Percentiles rank a stretch among this genome's conserved stretches.
phyloP scores from a whole-genome alignment of 2,888 invertebrate species.

The Junonia oenone region DNA sequence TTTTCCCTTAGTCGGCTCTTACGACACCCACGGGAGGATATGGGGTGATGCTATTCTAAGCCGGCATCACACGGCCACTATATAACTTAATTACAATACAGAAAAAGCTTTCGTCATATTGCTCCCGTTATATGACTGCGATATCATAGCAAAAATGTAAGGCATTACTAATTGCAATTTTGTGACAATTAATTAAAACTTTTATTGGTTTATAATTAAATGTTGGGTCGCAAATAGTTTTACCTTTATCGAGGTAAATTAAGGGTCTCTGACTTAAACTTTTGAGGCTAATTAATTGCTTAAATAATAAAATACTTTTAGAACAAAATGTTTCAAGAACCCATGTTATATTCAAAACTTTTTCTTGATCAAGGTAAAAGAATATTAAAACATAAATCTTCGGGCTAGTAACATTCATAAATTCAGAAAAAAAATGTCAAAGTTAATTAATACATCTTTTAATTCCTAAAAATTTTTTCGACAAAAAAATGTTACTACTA shows the following conservation, averaged over 20 bases:
- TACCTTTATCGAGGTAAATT: no score
- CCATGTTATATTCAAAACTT: neutral
- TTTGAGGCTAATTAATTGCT: neutral
- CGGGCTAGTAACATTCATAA: neutral
- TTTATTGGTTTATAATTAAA: neutral
- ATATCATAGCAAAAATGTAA: no score
- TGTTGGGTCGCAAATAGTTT: no score
- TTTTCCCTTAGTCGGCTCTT: no score
- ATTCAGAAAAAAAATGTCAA: neutral
- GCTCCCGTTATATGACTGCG: no score
- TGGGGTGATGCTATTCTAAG: no score
- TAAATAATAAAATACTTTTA: neutral
- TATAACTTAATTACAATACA: no score
- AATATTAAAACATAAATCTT: neutral
- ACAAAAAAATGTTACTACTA: neutral
- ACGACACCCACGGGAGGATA: no score
- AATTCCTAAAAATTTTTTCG: neutral
- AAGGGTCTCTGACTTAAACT: neutral
- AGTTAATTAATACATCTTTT: neutral
- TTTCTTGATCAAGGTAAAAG: neutral
- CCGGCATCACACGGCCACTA: no score
- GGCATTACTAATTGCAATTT: no score
- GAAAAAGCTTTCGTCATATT: no score
- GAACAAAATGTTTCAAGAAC: neutral
- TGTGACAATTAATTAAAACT: no score